Conservation (phyloP, 2,113 vertebrate species). For the Dipodomys merriami region DNA sequence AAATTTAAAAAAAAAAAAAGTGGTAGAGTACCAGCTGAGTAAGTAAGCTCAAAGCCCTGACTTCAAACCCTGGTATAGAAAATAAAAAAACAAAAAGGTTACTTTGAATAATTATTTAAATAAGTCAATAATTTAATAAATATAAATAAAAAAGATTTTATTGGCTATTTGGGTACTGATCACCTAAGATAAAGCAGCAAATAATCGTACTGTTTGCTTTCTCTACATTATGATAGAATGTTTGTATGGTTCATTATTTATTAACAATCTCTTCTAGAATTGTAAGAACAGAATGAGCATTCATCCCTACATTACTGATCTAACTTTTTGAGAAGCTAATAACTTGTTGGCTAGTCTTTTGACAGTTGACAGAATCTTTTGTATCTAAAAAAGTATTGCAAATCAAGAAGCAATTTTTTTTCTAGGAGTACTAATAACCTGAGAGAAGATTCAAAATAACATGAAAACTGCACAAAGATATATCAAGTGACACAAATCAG, state of each 20-base stretch:
- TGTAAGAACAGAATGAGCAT: neutral
- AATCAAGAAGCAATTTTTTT: slow-evolving; percentile 12
- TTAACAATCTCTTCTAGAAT: neutral
- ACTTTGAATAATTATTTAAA: neutral
- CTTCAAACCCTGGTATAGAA: too few relatives aligned
- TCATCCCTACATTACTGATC: neutral
- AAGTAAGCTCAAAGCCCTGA: too few relatives aligned
- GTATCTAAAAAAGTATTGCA: neutral
- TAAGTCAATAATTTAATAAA: too few relatives aligned
- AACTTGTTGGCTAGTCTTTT: neutral
- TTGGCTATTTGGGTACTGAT: neutral
- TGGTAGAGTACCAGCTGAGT: too few relatives aligned
- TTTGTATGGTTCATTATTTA: neutral
- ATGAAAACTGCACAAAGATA: neutral
- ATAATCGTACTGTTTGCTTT: neutral
- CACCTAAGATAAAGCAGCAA: neutral
- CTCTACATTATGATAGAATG: neutral
- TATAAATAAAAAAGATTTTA: too few relatives aligned
- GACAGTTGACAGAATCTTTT: slow-evolving; percentile 35
- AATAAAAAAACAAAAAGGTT: neutral
- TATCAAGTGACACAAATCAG: neutral
- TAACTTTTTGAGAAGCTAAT: slow-evolving; percentile 38
- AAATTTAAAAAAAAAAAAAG: too few relatives aligned
- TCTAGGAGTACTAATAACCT: neutral
- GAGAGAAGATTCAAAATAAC: slow-evolving; percentile 18